Conservation (phyloP, 2,113 vertebrate genomes). For the Sceloporus undulatus region DNA sequence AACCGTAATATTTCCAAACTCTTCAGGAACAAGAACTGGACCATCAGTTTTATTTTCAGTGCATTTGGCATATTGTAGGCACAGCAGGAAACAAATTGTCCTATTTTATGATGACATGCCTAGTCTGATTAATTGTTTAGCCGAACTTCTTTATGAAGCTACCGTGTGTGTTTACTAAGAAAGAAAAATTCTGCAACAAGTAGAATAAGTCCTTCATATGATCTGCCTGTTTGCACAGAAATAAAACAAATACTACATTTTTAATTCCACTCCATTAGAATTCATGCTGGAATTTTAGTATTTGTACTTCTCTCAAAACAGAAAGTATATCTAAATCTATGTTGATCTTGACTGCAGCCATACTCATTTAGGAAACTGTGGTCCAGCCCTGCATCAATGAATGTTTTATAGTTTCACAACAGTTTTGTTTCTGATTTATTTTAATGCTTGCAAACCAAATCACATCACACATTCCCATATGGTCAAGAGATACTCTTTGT, state of each 20-base stretch:
- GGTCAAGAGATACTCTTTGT: neutral
- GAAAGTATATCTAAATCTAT: neutral
- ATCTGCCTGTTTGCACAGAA: neutral
- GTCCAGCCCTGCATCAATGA: neutral
- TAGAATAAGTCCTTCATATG: neutral
- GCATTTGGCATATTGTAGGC: neutral
- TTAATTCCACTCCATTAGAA: rapidly evolving
- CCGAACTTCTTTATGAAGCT: neutral
- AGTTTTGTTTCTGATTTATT: neutral
- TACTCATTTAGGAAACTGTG: neutral
- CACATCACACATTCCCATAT: neutral
- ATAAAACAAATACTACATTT: neutral
- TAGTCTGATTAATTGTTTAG: neutral
- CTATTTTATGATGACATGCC: constrained; percentile 5
- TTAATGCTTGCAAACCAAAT: neutral
- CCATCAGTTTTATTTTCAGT: constrained; percentile 19
- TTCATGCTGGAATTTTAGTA: neutral
- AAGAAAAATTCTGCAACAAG: neutral
- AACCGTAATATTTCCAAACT: constrained; percentile 3
- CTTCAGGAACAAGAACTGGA: constrained; percentile 17
- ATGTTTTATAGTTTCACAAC: neutral
- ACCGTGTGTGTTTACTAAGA: neutral
- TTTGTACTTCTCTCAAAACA: neutral
- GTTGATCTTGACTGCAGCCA: neutral
- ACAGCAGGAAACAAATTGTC: constrained; percentile 2